These are phyloP conservation scores for Epinotia brunnichana DNA, from an alignment of 2,888 invertebrate species.

Conservation along the genomic window DNA sequence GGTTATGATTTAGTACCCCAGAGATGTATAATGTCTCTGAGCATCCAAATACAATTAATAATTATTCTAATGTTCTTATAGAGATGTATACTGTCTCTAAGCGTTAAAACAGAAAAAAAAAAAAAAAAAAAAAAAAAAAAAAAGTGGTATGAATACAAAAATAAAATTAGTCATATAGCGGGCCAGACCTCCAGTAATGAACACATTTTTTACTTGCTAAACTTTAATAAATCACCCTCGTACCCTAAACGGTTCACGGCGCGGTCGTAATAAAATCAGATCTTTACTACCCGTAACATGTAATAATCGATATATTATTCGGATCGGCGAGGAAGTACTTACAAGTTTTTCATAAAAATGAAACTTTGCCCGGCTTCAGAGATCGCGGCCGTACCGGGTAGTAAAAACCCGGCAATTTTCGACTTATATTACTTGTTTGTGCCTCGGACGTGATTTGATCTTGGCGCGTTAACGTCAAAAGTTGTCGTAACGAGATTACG, in stretches of 20 bases:
- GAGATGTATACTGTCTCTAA: too few species aligned
- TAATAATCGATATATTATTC: slow-evolving; percentile 56
- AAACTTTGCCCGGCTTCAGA: slow-evolving; percentile 46
- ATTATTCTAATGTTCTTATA: too few species aligned
- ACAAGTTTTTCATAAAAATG: slow-evolving; percentile 54
- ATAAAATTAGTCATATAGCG: too few species aligned
- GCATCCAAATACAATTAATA: too few species aligned
- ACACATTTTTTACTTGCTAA: slow-evolving; percentile 1
- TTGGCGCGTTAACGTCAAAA: slow-evolving; percentile 50
- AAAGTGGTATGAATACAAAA: too few species aligned
- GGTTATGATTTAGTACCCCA: too few species aligned
- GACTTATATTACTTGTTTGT: slow-evolving; percentile 59
- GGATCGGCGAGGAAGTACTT: slow-evolving; percentile 50
- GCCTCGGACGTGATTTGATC: slow-evolving; percentile 54
- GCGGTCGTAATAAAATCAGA: slow-evolving; percentile 20
- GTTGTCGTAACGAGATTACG: slow-evolving; percentile 36
- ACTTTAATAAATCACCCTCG: neutral
- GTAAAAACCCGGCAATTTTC: slow-evolving; percentile 58
- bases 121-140: too few species aligned
- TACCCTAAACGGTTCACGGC: neutral
- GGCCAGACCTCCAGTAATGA: neutral
- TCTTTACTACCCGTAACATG: slow-evolving; percentile 32
- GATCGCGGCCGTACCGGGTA: slow-evolving; percentile 46
- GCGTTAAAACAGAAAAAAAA: too few species aligned
- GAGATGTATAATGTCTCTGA: too few species aligned